Evolutionary conservation across 92 coral and sea anemone species (phyloP).

Genomic region (Actinostola sp.): DNA sequence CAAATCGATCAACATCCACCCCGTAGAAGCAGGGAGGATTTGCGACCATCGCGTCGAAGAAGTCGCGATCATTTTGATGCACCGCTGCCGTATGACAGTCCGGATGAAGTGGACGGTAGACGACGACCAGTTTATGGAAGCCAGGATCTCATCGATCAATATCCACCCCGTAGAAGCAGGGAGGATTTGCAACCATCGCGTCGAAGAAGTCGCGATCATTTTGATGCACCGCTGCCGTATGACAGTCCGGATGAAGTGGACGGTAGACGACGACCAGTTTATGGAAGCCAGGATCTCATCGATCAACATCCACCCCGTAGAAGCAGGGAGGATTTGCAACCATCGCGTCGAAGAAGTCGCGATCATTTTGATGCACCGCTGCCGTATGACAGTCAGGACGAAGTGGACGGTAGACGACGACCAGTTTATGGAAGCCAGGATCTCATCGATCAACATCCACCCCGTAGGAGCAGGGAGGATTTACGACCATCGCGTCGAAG

Average conservation of each 20-base stretch:
- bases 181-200: constrained; percentile 9
- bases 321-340: constrained; percentile 19
- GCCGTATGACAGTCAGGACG: constrained; percentile 28
- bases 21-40: constrained; percentile 27
- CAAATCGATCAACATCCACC: constrained; percentile 15
- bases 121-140: constrained; percentile 1
- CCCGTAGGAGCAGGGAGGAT: constrained; percentile 27
- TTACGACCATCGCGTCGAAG: constrained; percentile 4
- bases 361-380: constrained; percentile 32
- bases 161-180: constrained; percentile 28
- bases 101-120: constrained; percentile 9
- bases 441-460: constrained; percentile 14
- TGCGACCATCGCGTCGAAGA: constrained; percentile 11
- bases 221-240: constrained; percentile 27
- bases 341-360: constrained; percentile 20
- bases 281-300: constrained; percentile 19
- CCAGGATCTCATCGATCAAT: constrained; percentile 14
- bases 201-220: constrained; percentile 30
- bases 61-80: constrained; percentile 35
- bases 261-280: neutral
- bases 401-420: neutral
- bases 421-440: constrained; percentile 9
- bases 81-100: constrained; percentile 25
- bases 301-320: constrained; percentile 22
- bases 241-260: constrained; percentile 22